These are phyloP conservation scores for Datnioides undecimradiatus DNA, from an alignment of 2,113 vertebrate genomes.

Conservation along the genomic window DNA sequence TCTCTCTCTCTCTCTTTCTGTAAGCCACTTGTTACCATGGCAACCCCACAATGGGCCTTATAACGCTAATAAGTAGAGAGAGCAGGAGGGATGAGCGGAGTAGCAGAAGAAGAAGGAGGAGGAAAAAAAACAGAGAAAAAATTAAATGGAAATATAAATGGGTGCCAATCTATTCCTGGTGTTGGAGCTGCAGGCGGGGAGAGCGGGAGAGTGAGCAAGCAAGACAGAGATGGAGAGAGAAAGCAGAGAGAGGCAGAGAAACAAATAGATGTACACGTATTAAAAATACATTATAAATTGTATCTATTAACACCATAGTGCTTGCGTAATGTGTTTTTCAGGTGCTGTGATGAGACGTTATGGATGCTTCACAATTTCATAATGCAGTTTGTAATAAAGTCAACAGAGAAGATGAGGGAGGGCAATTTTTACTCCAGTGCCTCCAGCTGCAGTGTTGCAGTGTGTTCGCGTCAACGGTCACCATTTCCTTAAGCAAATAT, in stretches of 20 bases:
- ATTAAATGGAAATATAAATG: slow-evolving; percentile 61
- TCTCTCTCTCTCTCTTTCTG: slow-evolving; percentile 39
- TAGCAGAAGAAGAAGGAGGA: slow-evolving; percentile 33
- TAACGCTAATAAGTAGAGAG: slow-evolving; percentile 81
- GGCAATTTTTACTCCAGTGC: background rate
- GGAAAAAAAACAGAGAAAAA: slow-evolving; percentile 1
- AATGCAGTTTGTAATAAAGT: background rate
- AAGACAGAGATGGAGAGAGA: background rate
- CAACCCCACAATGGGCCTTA: slow-evolving; percentile 82
- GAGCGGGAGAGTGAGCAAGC: slow-evolving; percentile 3
- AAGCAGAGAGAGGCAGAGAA: background rate
- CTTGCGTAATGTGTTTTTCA: slow-evolving; percentile 23
- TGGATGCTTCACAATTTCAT: background rate
- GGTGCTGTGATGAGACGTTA: background rate
- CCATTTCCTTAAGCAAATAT: background rate
- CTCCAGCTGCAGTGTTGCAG: background rate
- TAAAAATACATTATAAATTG: background rate
- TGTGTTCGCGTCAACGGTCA: background rate
- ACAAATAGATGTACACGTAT: slow-evolving; percentile 8
- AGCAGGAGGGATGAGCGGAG: slow-evolving; percentile 53
- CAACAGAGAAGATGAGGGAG: background rate
- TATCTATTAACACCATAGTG: slow-evolving; percentile 1
- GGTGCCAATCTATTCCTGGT: slow-evolving; percentile 69
- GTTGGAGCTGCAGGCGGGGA: slow-evolving; percentile 16
- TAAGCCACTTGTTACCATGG: slow-evolving; percentile 83